A percentile compares a stretch with the other conserved stretches of the same genome.
Conservation (phyloP, 2,113 vertebrate species). For the Pteruthius melanotis region DNA sequence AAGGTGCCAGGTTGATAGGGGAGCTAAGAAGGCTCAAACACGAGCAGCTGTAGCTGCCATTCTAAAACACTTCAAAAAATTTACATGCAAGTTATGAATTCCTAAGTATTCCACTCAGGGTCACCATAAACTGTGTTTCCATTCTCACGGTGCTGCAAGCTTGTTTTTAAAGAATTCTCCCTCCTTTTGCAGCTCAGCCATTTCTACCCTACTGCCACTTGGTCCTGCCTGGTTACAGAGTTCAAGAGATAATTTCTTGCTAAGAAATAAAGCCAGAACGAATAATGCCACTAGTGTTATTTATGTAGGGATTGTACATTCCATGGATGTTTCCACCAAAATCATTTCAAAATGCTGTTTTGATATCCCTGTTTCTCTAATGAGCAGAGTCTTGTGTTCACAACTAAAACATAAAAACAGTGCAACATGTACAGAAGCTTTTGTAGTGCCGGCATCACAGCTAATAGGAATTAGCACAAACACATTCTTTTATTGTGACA, state of each 20-base stretch:
- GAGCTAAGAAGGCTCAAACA: not conserved
- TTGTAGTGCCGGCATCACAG: not conserved
- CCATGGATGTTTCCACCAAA: not conserved
- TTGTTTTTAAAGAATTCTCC: not conserved
- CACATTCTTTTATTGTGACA: conserved; percentile 43
- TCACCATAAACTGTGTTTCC: not conserved
- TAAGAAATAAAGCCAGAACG: not conserved
- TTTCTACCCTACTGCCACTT: not conserved
- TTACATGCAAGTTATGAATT: not conserved
- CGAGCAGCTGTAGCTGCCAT: not conserved
- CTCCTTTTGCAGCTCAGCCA: not conserved
- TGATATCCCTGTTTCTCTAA: not conserved
- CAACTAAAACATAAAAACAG: not conserved
- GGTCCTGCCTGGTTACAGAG: not conserved
- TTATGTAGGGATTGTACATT: conserved; percentile 21
- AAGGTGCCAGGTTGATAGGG: not conserved
- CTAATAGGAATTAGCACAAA: not conserved
- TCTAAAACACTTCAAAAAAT: not conserved
- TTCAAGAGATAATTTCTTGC: not conserved
- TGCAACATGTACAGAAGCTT: not conserved
- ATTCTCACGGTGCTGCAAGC: not conserved
- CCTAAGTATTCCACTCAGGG: not conserved
- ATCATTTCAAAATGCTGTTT: conserved; percentile 4
- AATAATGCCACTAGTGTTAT: conserved; percentile 42
- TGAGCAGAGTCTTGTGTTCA: not conserved